These are phyloP conservation scores for Crossocerus cetratus DNA, from an alignment of 2,888 invertebrate species.

Conservation along the genomic window DNA sequence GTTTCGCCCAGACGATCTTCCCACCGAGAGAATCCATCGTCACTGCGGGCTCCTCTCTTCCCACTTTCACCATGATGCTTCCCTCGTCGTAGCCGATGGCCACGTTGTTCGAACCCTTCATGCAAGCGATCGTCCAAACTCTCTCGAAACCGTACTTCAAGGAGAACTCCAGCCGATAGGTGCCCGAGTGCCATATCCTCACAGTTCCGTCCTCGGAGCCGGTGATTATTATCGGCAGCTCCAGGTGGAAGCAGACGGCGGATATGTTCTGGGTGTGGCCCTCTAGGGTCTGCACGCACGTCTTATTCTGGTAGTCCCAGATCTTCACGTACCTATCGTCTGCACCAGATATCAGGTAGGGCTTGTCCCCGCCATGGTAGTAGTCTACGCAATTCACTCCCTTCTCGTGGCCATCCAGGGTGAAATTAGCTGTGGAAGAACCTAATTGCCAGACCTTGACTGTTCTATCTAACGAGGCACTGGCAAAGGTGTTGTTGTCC, in stretches of 20 bases:
- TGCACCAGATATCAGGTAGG: constrained; percentile 98
- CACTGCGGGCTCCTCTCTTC: constrained; percentile 98
- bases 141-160: constrained; percentile 98
- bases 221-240: constrained; percentile 96
- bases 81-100: constrained; percentile 98
- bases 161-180: constrained; percentile 96
- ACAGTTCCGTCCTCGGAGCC: constrained; percentile 99
- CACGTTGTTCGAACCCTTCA: constrained; percentile 97
- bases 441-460: constrained; percentile 99
- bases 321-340: constrained; percentile 99
- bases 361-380: constrained; percentile 99
- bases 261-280: constrained; percentile 98
- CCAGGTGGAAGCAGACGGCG: constrained; percentile 98
- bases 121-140: constrained; percentile 97
- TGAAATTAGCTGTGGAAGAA: constrained; percentile 97
- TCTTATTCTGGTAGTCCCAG: constrained; percentile 99
- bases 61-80: constrained; percentile 97
- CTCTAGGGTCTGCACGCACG: constrained; percentile 98
- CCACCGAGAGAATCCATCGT: constrained; percentile 99
- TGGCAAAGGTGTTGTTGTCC: constrained; percentile 99
- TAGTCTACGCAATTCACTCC: constrained; percentile 99
- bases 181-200: constrained; percentile 98
- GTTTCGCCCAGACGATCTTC: constrained; percentile 99
- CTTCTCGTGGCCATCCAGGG: constrained; percentile 98
- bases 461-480: constrained; percentile 98